phyloP scores from a whole-genome alignment of 1,140 invertebrate genomes.

The Drosophila hydei region DNA sequence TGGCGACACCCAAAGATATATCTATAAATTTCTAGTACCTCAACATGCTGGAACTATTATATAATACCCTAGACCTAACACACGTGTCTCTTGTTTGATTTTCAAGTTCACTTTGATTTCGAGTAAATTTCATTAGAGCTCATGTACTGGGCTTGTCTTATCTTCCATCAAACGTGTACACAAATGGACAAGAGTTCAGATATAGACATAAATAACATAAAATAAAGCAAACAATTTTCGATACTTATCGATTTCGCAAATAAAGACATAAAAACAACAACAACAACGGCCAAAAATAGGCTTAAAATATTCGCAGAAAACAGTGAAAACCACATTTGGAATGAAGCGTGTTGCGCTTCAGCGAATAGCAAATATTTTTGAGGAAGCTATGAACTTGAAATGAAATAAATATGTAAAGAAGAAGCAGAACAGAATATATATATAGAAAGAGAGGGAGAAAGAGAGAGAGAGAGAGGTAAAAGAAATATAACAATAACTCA shows the following conservation, averaged over 20 bases:
- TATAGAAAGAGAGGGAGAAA: constrained; percentile 2
- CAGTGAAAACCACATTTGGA: neutral
- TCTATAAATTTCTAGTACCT: neutral
- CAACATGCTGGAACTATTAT: neutral
- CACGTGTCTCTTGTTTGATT: constrained; percentile 13
- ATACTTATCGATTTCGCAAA: constrained; percentile 64
- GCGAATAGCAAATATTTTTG: constrained; percentile 61
- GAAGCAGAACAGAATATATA: neutral
- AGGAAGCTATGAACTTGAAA: neutral
- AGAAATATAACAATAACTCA: constrained; percentile 8
- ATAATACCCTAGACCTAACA: neutral
- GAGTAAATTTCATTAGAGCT: constrained; percentile 32
- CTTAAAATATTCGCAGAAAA: constrained; percentile 58
- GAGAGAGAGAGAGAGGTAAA: constrained; percentile 1
- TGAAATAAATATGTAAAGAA: neutral
- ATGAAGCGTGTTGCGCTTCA: constrained; percentile 43
- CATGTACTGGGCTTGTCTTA: constrained; percentile 52
- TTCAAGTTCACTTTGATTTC: constrained; percentile 35
- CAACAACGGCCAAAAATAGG: constrained; percentile 33
- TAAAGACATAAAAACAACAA: constrained; percentile 61
- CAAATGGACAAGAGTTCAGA: constrained; percentile 28
- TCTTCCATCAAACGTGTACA: constrained; percentile 31
- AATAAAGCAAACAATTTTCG: constrained; percentile 15
- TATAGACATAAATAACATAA: neutral
- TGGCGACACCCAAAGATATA: neutral